Base-by-base conservation (phyloP, 2,113 vertebrate species). In the Chaetops frenatus region DNA sequence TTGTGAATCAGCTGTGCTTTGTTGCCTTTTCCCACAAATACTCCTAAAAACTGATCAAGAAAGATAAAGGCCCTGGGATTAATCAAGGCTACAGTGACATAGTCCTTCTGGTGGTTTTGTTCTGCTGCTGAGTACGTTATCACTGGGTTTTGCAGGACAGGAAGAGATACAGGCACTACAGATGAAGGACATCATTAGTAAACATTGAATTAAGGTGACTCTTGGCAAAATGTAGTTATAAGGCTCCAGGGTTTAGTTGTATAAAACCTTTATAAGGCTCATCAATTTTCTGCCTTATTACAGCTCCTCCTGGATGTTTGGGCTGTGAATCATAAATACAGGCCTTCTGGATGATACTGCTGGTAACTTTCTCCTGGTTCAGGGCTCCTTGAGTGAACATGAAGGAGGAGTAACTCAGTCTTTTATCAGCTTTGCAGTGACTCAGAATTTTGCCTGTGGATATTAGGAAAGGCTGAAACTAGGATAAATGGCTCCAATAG, bases 401-500 rank as follows among this genome's bases (percentile, higher is more conserved):
- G 80, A 95, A 95, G 93, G 91, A 95, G 95, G 81, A 95, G 92
- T 50, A 90, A 94, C 87, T 81, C 50, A 81, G 84, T 92, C 81
- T 90, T 96, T 96, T 88, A 96, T 92, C 95, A 95, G 85, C 94
- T 95, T 95, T 96, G 80, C 80, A 87, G 84, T 71, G 92, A 95
- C 4, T 53, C 47, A 38, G 53, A 91, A 94, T 94, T 92, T 96
- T 92, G 95, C 95, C 96, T 47, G 81, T 94, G 94, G 95, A 74
- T 81, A 91, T 88, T 67, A 83, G 91, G 85, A 95, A 92, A 40
- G 78, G 74, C 51, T 97, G 85, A 95, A 96, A 95, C 67, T 10
- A 95, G 95, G 92, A 97, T 94, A 95, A 96, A 96, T 97, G 95
- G 81, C 64, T 95, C 87, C 94, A 96, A 95, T 94, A 96, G 87